Evolutionary conservation across 2,888 invertebrate genomes (phyloP).

Genomic region (Xestia c-nigrum): DNA sequence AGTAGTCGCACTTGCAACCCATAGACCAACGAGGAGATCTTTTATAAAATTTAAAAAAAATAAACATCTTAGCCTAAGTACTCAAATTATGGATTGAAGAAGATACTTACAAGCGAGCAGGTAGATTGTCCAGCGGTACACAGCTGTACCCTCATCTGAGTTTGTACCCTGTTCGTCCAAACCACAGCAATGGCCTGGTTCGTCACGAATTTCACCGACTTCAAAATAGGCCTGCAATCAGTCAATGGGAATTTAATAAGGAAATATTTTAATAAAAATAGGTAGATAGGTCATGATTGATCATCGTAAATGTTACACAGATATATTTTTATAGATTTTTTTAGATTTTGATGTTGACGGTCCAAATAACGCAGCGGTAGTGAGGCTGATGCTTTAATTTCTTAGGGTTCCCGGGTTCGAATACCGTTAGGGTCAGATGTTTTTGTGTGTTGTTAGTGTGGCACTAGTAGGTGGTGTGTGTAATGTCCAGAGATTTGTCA

Average conservation of each 20-base stretch:
- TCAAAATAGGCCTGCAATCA: conserved; percentile 90
- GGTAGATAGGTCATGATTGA: background rate
- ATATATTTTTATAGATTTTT: too few species aligned
- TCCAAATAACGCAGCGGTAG: too few species aligned
- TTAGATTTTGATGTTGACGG: too few species aligned
- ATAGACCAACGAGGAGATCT: background rate
- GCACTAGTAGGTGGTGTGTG: too few species aligned
- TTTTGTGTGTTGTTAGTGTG: too few species aligned
- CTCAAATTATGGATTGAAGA: background rate
- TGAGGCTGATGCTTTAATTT: too few species aligned
- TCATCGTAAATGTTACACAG: too few species aligned
- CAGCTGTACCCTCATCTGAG: conserved; percentile 89
- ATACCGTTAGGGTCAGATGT: too few species aligned
- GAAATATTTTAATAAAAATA: background rate
- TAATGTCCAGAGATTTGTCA: too few species aligned
- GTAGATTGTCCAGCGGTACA: conserved; percentile 88
- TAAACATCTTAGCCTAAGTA: background rate
- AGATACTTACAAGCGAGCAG: conserved; percentile 76
- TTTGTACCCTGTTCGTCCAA: conserved; percentile 98
- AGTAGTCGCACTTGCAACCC: background rate
- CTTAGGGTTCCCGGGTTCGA: too few species aligned
- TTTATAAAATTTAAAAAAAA: background rate
- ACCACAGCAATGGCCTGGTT: conserved; percentile 93
- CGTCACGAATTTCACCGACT: conserved; percentile 94
- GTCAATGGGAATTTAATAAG: background rate